Evolutionary conservation across 2,888 invertebrate genomes (phyloP), one percentile per base, ranked within the genome.

Genomic region (Drosophila rubida): DNA sequence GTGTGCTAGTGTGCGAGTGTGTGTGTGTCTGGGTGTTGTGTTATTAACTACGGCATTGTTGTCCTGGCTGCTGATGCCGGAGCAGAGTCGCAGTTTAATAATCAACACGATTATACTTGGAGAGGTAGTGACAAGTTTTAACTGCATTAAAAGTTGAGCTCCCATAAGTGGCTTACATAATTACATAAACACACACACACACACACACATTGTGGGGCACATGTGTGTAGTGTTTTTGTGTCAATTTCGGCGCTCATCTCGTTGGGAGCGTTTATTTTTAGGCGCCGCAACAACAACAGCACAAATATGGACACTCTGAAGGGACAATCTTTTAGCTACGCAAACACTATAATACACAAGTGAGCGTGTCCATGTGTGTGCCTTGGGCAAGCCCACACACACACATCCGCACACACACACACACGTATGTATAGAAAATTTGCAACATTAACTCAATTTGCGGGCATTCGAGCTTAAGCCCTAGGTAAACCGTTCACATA

Each of bases 61-160:
- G 60, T 55, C 50, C 60, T 54, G 51, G 49, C 50, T 57, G 60
- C 55, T 60, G 72, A 19, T 30, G 35, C 35, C 37, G 19, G 19
- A 19, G 19, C 55, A 53, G n/a, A 41, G 39, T 58, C 62, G 58
- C 69, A 46, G 74, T 87, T 84, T 84, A 84, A 87, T 84, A 87
- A 87, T 87, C 81, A 72, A 84, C 78, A 74, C 67, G 78, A 70
- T 78, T 84, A 78, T 80, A 69, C 76, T 76, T 74, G 32, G 32
- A 53, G 66, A 75, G 62, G 44, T 65, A 32, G 78, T 69, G 75
- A 75, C 78, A 87, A 74, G 65, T 87, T 87, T 84, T 70, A 84
- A 80, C 71, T 76, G 69, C 85, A 80, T 78, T 84, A 78, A 82
- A 85, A 82, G 66, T 69, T 72, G 27, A 61, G 54, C 70, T 75